Base-by-base conservation (phyloP, 2,113 vertebrate genomes). In the Anarrhichthys ocellatus region DNA sequence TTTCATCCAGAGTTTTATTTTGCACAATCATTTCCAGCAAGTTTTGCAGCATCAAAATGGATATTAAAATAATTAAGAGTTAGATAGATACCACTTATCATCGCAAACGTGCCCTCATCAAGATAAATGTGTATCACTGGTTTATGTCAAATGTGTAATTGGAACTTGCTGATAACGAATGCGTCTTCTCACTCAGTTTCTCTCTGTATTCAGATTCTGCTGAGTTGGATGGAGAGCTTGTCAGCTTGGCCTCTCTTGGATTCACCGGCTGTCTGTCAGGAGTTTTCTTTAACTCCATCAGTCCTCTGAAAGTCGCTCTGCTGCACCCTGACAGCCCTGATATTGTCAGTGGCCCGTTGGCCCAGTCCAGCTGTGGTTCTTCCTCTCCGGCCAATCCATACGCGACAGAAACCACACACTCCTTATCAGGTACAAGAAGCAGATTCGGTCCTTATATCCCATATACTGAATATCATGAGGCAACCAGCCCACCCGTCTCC, bases 231-330 rank as follows among this genome's bases (percentile, higher is more conserved):
- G 94, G 93, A 17, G 97, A 98, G 38, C 95, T 97, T 1, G 88
- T 93, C 7, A 88, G 92, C 70, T 91, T 97, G 29, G 95, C 94
- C 6, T 93, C 94, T 0, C 95, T 96, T 63, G 97, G 98, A 54
- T 99, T 99, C 94, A 93, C 90, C 3, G 98, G 98, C 79, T 99
- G 98, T 76, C 95, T 99, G 52, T 99, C 98, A 15, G 96, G 96
- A 0, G 96, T 99, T 81, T 96, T 94, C 89, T 97, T 99, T 83
- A 97, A 98, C 93, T 96, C 96, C 72, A 90, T 99, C 90, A 93
- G 95, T 71, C 98, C 97, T 24, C 93, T 99, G 89, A 99, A 99
- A 87, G 95, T 96, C 6, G 97, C 97, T 2, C 92, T 99, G 78
- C 93, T 96, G n/a, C 94, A 94, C 63, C 86, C 94, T 22, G 94